These are phyloP conservation scores for Blomia tropicalis DNA, from an alignment of 2,888 invertebrate species.

Conservation along the genomic window DNA sequence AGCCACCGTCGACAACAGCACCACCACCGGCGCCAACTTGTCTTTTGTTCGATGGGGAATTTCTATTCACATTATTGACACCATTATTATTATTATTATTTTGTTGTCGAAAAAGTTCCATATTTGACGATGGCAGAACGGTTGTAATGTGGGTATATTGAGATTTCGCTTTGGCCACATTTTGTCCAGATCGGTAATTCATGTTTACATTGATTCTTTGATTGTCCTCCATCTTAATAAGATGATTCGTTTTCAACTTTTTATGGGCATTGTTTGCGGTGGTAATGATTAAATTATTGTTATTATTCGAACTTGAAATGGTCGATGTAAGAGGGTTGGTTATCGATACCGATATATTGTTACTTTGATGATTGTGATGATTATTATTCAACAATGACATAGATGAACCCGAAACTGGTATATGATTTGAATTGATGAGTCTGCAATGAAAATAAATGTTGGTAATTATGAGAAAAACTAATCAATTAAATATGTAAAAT, in stretches of 20 bases:
- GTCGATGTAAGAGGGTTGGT: background rate
- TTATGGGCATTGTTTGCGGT: background rate
- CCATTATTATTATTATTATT: background rate
- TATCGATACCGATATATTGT: background rate
- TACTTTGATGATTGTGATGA: background rate
- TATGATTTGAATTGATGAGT: background rate
- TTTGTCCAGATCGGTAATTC: background rate
- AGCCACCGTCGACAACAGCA: background rate
- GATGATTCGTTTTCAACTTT: background rate
- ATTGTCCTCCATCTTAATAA: too few species aligned
- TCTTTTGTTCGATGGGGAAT: background rate
- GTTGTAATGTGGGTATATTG: background rate
- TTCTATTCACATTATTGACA: background rate
- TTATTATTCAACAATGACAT: background rate
- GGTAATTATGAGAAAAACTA: background rate
- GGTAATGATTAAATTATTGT: background rate
- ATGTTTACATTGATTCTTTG: too few species aligned
- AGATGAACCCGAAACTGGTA: background rate
- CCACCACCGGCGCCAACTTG: too few species aligned
- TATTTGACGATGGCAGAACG: background rate
- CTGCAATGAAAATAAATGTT: too few species aligned
- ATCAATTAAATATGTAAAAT: background rate
- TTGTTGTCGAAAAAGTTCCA: background rate
- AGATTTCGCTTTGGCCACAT: background rate
- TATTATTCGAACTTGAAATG: too few species aligned